These are phyloP conservation scores for Rhinogobius similis DNA, from an alignment of 2,113 vertebrate species.

Conservation along the genomic window DNA sequence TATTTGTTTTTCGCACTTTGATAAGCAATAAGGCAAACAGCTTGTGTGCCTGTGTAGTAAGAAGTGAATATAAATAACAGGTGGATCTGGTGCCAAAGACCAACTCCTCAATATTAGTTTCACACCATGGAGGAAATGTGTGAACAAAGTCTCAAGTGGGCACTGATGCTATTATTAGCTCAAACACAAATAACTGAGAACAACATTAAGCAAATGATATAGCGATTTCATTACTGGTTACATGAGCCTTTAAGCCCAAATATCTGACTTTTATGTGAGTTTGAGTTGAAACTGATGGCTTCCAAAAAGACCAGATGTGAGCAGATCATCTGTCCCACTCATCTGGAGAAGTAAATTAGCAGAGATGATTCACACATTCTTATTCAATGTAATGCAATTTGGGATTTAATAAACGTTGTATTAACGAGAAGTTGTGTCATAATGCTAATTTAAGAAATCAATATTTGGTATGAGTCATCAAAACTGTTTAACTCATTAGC, in stretches of 20 bases:
- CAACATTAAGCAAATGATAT: not conserved
- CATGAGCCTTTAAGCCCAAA: not conserved
- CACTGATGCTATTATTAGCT: slow-evolving; percentile 38
- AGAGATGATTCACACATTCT: slow-evolving; percentile 28
- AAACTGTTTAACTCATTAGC: slow-evolving; percentile 15
- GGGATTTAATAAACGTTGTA: slow-evolving; percentile 25
- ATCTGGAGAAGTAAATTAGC: slow-evolving; percentile 41
- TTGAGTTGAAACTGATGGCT: not conserved
- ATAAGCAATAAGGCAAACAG: slow-evolving; percentile 43
- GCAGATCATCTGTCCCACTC: slow-evolving; percentile 13
- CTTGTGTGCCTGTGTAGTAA: slow-evolving; percentile 39
- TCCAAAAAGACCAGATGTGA: slow-evolving; percentile 1
- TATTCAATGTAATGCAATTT: slow-evolving; percentile 30
- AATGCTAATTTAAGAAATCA: slow-evolving; percentile 4
- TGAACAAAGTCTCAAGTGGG: slow-evolving; percentile 26
- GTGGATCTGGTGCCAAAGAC: slow-evolving; percentile 48
- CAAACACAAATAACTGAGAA: not conserved
- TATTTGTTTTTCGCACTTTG: slow-evolving; percentile 20
- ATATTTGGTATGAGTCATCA: slow-evolving; percentile 1
- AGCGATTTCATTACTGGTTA: not conserved
- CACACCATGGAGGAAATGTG: slow-evolving; percentile 47
- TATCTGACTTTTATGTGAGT: not conserved
- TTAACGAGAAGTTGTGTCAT: slow-evolving; percentile 24
- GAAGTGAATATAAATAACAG: slow-evolving; percentile 56
- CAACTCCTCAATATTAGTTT: slow-evolving; percentile 49